A percentile compares a stretch with the other conserved stretches of the same genome.
These are phyloP conservation scores for Schlechtendalia chinensis DNA, from an alignment of 1,140 invertebrate species.

Conservation along the genomic window DNA sequence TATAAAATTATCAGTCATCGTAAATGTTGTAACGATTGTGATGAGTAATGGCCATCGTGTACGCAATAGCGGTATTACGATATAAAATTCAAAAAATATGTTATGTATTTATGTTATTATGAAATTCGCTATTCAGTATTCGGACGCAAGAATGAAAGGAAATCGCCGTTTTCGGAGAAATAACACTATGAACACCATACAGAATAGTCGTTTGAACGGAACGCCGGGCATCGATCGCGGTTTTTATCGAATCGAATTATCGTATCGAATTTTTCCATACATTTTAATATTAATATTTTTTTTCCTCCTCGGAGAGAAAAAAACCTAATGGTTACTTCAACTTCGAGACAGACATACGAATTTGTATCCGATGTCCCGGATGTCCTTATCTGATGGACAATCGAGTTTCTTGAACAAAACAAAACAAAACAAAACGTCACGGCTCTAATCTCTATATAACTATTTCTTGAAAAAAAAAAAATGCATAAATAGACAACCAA, in stretches of 20 bases:
- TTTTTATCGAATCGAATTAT: conserved; percentile 18
- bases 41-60: no score
- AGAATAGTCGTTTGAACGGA: neutral
- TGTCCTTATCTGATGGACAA: conserved; percentile 12
- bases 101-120: no score
- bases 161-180: no score
- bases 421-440: neutral
- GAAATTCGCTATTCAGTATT: no score
- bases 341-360: neutral
- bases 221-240: neutral
- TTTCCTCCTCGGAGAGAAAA: neutral
- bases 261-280: neutral
- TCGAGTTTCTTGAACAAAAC: conserved; percentile 31
- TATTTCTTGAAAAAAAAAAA: no score
- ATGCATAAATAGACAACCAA: neutral
- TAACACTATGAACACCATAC: no score
- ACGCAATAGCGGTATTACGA: no score
- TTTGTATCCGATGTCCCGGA: conserved; percentile 17
- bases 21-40: no score
- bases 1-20: no score
- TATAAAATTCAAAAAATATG: no score
- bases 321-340: neutral
- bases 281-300: conserved; percentile 11
- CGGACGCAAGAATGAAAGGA: no score
- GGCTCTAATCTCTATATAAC: no score